Base-by-base conservation (phyloP, 1,140 invertebrate genomes). In the Adoxophyes honmai region DNA sequence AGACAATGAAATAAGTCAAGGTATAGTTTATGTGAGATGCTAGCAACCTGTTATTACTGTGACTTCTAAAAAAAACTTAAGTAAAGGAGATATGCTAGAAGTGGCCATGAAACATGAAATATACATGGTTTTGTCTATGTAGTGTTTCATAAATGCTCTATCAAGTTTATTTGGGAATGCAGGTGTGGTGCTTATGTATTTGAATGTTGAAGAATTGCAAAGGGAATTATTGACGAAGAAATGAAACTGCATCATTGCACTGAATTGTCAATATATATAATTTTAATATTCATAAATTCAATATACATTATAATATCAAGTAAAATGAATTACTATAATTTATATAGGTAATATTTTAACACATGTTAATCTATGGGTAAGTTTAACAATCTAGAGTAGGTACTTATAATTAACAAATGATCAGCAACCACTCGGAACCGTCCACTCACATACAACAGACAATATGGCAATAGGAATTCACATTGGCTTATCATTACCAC, bases 251-350 rank as follows among this genome's bases (percentile, higher is more conserved):
- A 21, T 11, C 38, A 44, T 68, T 69, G 76, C 78, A 78, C 79
- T 78, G 80, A 86, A 81, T 70, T 83, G 75, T 83, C 78, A 81
- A 87, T 87, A 87, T 87, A 85, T 87, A 88, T 86, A 86, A 85
- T 80, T 85, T 85, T 88, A 88, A 88, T 88, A 84, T 88, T 86
- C 85, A 88, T 88, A 88, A 86, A 88, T 88, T 88, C 78, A 88
- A 86, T 88, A 88, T 88, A 88, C 83, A 86, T 85, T 80, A 85
- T 88, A 86, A 86, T 86, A 83, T 88, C 78, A 85, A 88, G 79
- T 86, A 84, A 86, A 86, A 86, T 88, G 78, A 86, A 86, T 86
- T 86, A 82, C 73, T 88, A 88, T 88, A 88, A 86, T 88, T 88
- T 88, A 82, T 85, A 86, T 86, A 86, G 81, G 85, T 83, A 86